Percentiles rank a stretch among this genome's conserved stretches.
These are phyloP conservation scores for Epinotia demarniana DNA, from an alignment of 2,888 invertebrate genomes.

Conservation along the genomic window DNA sequence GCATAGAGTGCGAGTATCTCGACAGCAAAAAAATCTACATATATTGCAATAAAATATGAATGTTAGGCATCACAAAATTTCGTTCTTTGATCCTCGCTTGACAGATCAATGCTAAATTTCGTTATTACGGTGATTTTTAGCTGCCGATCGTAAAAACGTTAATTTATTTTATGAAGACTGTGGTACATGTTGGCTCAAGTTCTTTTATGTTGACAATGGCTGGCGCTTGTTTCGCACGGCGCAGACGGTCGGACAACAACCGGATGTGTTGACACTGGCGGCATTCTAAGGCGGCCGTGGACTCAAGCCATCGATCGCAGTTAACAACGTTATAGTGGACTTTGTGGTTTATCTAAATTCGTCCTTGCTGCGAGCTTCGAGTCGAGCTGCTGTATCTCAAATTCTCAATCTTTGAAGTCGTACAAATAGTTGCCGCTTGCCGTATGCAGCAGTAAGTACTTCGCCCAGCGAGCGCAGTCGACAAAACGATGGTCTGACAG, in stretches of 20 bases:
- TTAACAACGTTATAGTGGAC: constrained; percentile 16
- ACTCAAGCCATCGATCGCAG: constrained; percentile 43
- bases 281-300: constrained; percentile 51
- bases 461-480: background rate
- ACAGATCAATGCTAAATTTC: constrained; percentile 24
- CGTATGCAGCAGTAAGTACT: background rate
- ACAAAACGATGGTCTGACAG: background rate
- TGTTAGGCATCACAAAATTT: background rate
- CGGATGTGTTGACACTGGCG: constrained; percentile 46
- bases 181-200: constrained; percentile 35
- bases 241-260: constrained; percentile 43
- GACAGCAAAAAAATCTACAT: too few species aligned
- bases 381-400: background rate
- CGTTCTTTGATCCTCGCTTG: constrained; percentile 11
- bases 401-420: background rate
- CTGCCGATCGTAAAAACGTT: constrained; percentile 38
- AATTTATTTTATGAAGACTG: constrained; percentile 41
- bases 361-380: too few species aligned
- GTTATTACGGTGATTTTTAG: constrained; percentile 25
- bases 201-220: constrained; percentile 44
- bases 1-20: too few species aligned
- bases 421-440: background rate
- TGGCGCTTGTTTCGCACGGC: constrained; percentile 55
- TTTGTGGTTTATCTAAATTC: background rate
- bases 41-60: too few species aligned